Percentiles rank a stretch among this genome's conserved stretches.
Evolutionary conservation across 2,797 vertebrate species (phyloP).

Genomic region (Netta rufina): DNA sequence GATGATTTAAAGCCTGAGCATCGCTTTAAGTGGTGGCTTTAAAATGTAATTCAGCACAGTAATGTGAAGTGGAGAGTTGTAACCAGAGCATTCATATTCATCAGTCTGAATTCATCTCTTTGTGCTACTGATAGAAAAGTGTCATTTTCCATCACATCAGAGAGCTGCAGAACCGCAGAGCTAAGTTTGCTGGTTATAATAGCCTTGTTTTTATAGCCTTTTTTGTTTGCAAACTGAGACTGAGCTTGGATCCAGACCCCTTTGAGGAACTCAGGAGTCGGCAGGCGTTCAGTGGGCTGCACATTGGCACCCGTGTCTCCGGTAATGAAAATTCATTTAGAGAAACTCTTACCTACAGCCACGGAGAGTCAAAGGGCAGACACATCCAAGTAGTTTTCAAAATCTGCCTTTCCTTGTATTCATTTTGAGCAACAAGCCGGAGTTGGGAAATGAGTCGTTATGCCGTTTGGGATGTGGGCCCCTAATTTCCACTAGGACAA

Average conservation of each 20-base stretch:
- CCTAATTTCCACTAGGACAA: slow-evolving; percentile 35
- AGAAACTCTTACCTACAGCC: background rate
- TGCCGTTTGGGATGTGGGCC: background rate
- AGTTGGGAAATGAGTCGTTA: background rate
- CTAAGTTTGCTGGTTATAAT: background rate
- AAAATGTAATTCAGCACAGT: background rate
- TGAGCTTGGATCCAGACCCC: background rate
- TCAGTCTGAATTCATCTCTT: background rate
- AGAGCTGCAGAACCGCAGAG: background rate
- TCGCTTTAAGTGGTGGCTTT: background rate
- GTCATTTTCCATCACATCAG: background rate
- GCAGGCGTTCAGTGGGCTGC: background rate
- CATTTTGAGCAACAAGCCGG: background rate
- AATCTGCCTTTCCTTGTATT: background rate
- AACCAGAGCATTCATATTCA: background rate
- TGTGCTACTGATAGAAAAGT: background rate
- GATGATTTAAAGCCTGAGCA: background rate
- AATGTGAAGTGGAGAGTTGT: background rate
- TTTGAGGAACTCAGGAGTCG: rapidly evolving
- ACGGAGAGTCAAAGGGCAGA: background rate
- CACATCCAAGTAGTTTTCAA: background rate
- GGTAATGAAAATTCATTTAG: background rate
- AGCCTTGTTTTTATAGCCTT: background rate
- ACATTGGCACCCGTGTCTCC: background rate
- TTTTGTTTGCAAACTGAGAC: background rate